Evolutionary conservation across 2,888 invertebrate species (phyloP), one percentile per base, ranked within the genome.

Genomic region (Caenorhabditis sinica): DNA sequence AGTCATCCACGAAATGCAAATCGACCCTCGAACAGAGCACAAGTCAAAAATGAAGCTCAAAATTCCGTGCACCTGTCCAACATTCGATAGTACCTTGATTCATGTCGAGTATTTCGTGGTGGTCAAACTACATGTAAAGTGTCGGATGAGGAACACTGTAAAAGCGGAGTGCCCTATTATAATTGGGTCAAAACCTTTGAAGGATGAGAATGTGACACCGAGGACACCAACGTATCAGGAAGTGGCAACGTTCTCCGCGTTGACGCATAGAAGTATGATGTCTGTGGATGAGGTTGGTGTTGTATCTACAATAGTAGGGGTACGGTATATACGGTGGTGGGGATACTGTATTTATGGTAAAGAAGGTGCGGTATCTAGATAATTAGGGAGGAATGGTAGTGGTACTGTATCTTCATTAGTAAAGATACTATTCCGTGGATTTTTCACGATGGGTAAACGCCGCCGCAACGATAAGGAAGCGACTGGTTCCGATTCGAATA

Each of bases 101-200:
- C 82, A 82, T 61, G 85, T 85, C 15, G 85, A 85, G 0, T 85
- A 85, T 28, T 77, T 68, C 60, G 73, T 85, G 8, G 77, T 68
- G 2, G 76, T 85, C 30, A 81, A 82, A 23, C 61, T 84, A 8
- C 80, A 84, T 30, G 75, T 84, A 8, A 84, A 84, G 45, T 84
- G 84, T 68, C 65, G 80, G 1, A 66, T 84, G 15, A 58, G 80
- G 61, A 84, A 80, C n/a, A 60, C 75, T 8, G 72, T 84, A 25
- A 84, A 84, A 33, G 76, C 80, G 1, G 84, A 84, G 33, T 84
- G 84, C n/a, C 84, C 84, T 5, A 60, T 84, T 51, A 80, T 80
- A n/a, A 71, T 84, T 30, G 84, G 84, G 8, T 60, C 60, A 9
- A 60, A 66, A 9, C 83, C 83, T 5, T 36, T 83, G 43, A 40